Conservation (phyloP, 2,888 invertebrate species). For the Drosophila birchii region DNA sequence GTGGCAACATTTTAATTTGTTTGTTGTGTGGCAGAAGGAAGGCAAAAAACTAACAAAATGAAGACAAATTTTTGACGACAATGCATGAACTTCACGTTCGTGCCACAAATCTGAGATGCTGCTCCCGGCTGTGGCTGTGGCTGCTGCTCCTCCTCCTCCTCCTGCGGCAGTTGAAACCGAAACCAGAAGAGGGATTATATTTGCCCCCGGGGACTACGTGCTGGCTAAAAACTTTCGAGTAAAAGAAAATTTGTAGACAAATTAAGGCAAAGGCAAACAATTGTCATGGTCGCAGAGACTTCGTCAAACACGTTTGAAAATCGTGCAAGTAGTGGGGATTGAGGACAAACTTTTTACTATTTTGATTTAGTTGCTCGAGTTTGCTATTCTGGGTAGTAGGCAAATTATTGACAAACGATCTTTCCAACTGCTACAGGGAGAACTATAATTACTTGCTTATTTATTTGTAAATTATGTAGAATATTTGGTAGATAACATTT, state of each 20-base stretch:
- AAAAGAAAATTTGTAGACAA: constrained; percentile 72
- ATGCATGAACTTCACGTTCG: constrained; percentile 79
- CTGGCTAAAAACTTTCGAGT: constrained; percentile 41
- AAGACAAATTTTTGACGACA: constrained; percentile 67
- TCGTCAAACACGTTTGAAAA: constrained; percentile 73
- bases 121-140: constrained; percentile 7
- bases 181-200: constrained; percentile 31
- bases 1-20: constrained; percentile 77
- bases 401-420: constrained; percentile 75
- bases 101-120: constrained; percentile 75
- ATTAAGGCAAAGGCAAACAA: constrained; percentile 74
- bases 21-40: constrained; percentile 38
- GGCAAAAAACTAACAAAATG: constrained; percentile 53
- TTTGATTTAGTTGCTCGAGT: constrained; percentile 76
- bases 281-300: constrained; percentile 52
- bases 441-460: not conserved
- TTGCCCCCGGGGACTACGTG: constrained; percentile 49
- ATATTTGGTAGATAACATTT: not conserved
- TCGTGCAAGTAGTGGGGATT: constrained; percentile 57
- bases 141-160: constrained; percentile 42
- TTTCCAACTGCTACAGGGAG: not conserved
- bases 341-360: constrained; percentile 20
- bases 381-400: constrained; percentile 51
- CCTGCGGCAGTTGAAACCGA: constrained; percentile 53
- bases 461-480: not conserved